Conservation (phyloP, 2,888 invertebrate genomes). For the Dynastes tityus region DNA sequence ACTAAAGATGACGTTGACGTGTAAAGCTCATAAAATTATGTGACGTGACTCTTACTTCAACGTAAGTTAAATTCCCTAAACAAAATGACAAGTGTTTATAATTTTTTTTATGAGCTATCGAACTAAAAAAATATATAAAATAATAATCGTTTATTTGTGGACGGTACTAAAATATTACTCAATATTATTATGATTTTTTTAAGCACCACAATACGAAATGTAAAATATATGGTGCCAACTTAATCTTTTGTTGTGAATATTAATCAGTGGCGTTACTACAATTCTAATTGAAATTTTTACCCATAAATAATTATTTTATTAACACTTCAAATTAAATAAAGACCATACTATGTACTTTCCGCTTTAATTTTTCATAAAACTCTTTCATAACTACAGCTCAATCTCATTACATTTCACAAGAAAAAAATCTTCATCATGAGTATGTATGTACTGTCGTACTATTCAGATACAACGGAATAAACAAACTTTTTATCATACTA, state of each 20-base stretch:
- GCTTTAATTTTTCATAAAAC: too few species aligned
- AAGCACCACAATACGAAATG: not conserved
- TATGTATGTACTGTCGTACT: too few species aligned
- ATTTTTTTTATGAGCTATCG: not conserved
- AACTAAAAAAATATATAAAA: not conserved
- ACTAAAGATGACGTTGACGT: constrained; percentile 63
- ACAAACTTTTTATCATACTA: too few species aligned
- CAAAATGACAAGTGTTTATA: not conserved
- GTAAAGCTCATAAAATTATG: constrained; percentile 54
- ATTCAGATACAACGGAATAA: too few species aligned
- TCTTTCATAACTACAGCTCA: too few species aligned
- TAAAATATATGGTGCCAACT: constrained; percentile 40
- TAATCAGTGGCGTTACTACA: not conserved
- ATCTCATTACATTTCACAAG: too few species aligned
- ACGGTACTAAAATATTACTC: not conserved
- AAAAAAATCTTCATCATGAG: too few species aligned
- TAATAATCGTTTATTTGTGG: not conserved
- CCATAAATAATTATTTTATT: too few species aligned
- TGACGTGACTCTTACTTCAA: constrained; percentile 56
- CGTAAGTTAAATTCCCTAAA: constrained; percentile 33
- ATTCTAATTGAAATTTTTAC: not conserved
- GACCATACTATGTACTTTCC: too few species aligned
- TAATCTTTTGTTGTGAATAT: constrained; percentile 44
- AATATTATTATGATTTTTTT: not conserved
- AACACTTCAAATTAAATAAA: too few species aligned